Conservation (phyloP, 2,888 invertebrate species). For the Caprella mutica region DNA sequence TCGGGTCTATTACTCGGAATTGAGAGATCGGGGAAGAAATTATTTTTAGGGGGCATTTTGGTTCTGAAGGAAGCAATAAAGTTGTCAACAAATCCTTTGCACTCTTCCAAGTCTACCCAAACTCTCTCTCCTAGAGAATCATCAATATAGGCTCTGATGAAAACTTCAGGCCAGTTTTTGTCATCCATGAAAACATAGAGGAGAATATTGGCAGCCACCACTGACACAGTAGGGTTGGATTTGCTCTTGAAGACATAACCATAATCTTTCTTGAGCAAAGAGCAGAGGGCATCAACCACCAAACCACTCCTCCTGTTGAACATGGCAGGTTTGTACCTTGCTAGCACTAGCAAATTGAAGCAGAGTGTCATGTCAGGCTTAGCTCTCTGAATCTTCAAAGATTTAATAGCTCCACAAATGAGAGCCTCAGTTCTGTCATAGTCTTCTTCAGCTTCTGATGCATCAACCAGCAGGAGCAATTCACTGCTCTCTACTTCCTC, state of each 20-base stretch:
- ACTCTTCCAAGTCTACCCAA: conserved; percentile 88
- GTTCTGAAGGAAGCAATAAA: conserved; percentile 75
- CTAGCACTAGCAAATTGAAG: conserved; percentile 64
- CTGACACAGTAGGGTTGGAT: conserved; percentile 65
- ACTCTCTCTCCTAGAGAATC: conserved; percentile 84
- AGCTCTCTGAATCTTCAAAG: conserved; percentile 59
- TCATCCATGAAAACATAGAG: conserved; percentile 69
- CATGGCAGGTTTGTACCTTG: conserved; percentile 61
- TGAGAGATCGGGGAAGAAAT: conserved; percentile 48
- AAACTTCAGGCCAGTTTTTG: conserved; percentile 79
- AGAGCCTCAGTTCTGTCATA: conserved; percentile 59
- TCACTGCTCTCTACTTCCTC: conserved; percentile 67
- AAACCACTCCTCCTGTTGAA: conserved; percentile 41
- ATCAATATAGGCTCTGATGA: conserved; percentile 85
- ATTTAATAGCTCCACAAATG: conserved; percentile 75
- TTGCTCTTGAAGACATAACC: conserved; percentile 56
- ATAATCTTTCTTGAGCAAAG: conserved; percentile 63
- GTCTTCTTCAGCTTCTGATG: conserved; percentile 65
- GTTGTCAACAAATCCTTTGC: conserved; percentile 81
- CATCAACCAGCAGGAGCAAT: conserved; percentile 59
- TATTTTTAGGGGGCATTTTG: conserved; percentile 57
- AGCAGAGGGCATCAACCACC: conserved; percentile 52
- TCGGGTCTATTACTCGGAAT: conserved; percentile 32
- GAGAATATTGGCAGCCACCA: conserved; percentile 71
- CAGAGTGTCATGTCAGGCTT: conserved; percentile 72